phyloP scores from a whole-genome alignment of 2,888 invertebrate genomes.

The Hypsopygia costalis region DNA sequence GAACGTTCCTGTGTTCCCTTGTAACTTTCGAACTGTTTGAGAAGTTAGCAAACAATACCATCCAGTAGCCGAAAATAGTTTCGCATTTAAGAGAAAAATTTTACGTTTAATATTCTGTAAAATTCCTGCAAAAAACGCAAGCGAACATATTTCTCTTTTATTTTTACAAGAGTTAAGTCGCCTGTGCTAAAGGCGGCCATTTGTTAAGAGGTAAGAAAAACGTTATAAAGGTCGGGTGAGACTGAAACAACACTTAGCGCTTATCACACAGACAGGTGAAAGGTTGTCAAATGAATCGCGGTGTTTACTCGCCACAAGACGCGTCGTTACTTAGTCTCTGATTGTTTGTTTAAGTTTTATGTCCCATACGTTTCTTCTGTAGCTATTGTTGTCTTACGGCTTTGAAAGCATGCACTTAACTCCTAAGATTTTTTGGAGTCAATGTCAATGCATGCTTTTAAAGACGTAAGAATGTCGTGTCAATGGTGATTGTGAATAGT shows the following conservation, averaged over 20 bases:
- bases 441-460: no score
- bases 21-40: no score
- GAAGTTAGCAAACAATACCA: no score
- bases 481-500: no score
- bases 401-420: slow-evolving; percentile 2
- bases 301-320: slow-evolving; percentile 44
- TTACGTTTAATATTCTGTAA: no score
- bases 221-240: slow-evolving; percentile 25
- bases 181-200: no score
- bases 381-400: slow-evolving; percentile 36
- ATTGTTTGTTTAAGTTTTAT: slow-evolving; percentile 33
- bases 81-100: no score
- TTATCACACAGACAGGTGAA: slow-evolving; percentile 68
- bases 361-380: slow-evolving; percentile 32
- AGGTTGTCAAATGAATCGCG: slow-evolving; percentile 60
- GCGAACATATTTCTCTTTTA: background rate
- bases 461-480: no score
- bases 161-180: background rate
- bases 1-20: no score
- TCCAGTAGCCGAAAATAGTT: no score
- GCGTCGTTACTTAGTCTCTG: slow-evolving; percentile 29
- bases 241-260: slow-evolving; percentile 51
- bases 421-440: no score
- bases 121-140: no score
- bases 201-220: background rate